These are phyloP conservation scores for Rhinolophus ferrumequinum DNA, from an alignment of 2,113 vertebrate species.

Conservation along the genomic window DNA sequence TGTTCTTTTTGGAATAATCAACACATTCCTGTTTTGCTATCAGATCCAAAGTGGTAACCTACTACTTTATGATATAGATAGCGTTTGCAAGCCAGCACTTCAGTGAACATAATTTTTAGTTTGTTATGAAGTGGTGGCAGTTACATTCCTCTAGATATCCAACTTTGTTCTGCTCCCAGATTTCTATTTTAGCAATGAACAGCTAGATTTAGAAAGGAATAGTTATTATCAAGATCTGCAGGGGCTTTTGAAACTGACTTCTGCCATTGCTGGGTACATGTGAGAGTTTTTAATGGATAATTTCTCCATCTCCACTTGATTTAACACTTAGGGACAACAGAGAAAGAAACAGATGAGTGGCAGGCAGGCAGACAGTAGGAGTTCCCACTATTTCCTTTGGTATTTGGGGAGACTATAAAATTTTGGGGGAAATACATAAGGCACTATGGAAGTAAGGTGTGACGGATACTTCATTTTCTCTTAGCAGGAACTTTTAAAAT, in stretches of 20 bases:
- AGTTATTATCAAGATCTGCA: slow-evolving; percentile 61
- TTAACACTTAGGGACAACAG: background rate
- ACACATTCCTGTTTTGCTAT: background rate
- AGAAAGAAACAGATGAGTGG: background rate
- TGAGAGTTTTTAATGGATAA: slow-evolving; percentile 41
- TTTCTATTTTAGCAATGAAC: slow-evolving; percentile 56
- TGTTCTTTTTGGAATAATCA: background rate
- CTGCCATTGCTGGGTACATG: background rate
- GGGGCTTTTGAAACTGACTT: slow-evolving; percentile 55
- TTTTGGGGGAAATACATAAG: background rate
- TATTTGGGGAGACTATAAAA: background rate
- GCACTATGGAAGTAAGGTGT: background rate
- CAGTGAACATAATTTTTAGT: slow-evolving; percentile 14
- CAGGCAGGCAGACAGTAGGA: background rate
- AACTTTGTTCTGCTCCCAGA: slow-evolving; percentile 33
- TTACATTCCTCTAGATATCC: slow-evolving; percentile 46
- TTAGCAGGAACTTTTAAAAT: background rate
- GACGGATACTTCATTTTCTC: slow-evolving; percentile 29
- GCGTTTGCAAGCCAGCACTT: background rate
- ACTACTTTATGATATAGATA: background rate
- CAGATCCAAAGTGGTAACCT: background rate
- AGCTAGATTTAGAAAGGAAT: slow-evolving; percentile 64
- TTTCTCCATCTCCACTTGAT: slow-evolving; percentile 41
- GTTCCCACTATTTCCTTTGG: background rate
- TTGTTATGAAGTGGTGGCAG: slow-evolving; percentile 22